Conservation (phyloP, 1,140 invertebrate species). For the Pogonomyrmex californicus region DNA sequence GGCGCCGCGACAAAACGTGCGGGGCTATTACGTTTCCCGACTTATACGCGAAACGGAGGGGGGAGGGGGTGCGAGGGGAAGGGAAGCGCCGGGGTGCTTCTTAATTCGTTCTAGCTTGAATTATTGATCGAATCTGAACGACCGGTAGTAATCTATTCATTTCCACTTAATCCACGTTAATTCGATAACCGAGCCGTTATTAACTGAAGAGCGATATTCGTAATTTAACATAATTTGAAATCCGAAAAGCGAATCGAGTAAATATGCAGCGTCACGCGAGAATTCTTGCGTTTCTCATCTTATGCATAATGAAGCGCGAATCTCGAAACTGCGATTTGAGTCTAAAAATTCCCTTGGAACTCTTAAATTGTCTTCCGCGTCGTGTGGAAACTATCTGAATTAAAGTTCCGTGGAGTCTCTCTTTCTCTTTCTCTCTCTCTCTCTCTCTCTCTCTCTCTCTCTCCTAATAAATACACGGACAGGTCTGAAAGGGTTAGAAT, state of each 20-base stretch:
- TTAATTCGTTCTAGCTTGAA: conserved; percentile 35
- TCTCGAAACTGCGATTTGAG: neutral
- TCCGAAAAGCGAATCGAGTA: conserved; percentile 1
- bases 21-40: conserved; percentile 45
- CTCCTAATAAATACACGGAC: conserved; percentile 43
- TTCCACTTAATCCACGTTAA: conserved; percentile 1
- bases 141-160: conserved; percentile 16
- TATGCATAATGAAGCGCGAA: neutral
- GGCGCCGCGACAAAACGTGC: conserved; percentile 28
- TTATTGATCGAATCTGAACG: conserved; percentile 34
- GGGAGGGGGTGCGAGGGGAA: too few species aligned
- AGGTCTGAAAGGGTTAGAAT: conserved; percentile 39
- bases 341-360: conserved; percentile 23
- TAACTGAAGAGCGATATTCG: neutral
- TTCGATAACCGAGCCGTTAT: conserved; percentile 28
- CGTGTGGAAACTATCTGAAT: neutral
- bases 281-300: neutral
- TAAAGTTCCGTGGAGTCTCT: neutral
- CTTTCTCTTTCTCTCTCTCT: too few species aligned
- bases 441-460: neutral
- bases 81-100: neutral
- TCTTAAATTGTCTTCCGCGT: neutral
- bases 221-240: conserved; percentile 36
- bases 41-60: conserved; percentile 41
- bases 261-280: neutral